These are phyloP conservation scores for Lepidochrysops patricia DNA, from an alignment of 2,888 invertebrate species.

Conservation along the genomic window DNA sequence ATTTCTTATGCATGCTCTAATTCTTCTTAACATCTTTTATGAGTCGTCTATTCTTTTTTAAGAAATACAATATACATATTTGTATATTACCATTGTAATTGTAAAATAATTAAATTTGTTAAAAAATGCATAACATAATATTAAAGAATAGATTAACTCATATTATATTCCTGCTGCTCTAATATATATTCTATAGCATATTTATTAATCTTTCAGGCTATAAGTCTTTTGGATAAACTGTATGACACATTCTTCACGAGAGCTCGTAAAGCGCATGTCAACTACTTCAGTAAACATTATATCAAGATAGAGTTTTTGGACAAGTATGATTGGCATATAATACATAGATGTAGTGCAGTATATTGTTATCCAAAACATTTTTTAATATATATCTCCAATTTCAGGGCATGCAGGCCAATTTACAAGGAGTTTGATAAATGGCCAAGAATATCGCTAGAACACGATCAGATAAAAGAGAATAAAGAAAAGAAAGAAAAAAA, in stretches of 20 bases:
- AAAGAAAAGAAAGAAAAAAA: constrained; percentile 42
- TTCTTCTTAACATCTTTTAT: not conserved
- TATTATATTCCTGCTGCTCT: constrained; percentile 1
- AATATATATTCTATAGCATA: constrained; percentile 49
- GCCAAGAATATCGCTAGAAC: constrained; percentile 72
- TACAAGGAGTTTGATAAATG: constrained; percentile 78
- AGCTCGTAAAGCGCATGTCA: constrained; percentile 73
- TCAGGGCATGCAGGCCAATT: constrained; percentile 74
- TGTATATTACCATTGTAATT: too few relatives aligned
- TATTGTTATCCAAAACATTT: constrained; percentile 18
- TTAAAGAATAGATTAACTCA: not conserved
- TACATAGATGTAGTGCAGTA: constrained; percentile 29
- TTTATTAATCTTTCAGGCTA: constrained; percentile 73
- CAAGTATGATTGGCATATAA: constrained; percentile 64
- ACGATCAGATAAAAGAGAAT: constrained; percentile 53
- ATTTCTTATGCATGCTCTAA: constrained; percentile 1
- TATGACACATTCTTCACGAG: constrained; percentile 71
- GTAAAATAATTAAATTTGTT: not conserved
- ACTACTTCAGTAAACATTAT: constrained; percentile 78
- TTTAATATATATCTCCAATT: constrained; percentile 23
- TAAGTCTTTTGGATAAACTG: constrained; percentile 80
- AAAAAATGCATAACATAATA: not conserved
- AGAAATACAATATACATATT: not conserved
- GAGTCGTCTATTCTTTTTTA: constrained; percentile 5
- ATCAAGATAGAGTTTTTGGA: constrained; percentile 82